Base-by-base conservation (phyloP, 2,113 vertebrate species). In the Psilopsiagon aymara region DNA sequence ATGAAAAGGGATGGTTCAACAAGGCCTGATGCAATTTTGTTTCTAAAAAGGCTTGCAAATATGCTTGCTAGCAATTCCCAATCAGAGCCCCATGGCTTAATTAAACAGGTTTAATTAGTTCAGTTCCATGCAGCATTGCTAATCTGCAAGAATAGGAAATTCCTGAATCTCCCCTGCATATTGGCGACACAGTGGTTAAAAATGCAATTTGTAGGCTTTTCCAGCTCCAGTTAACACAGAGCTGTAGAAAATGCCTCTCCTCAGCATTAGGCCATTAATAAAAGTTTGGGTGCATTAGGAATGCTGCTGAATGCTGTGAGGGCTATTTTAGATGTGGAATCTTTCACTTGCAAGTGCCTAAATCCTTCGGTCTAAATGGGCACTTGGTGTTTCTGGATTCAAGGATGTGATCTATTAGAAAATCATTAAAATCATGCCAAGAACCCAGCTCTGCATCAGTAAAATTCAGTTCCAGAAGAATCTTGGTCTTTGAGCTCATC, bases 281-380 rank as follows among this genome's bases (percentile, higher is more conserved):
- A 24, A 33, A 55, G 8, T 17, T 23, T 27, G 41, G 11, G 17
- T 24, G 31, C 17, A 3, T 31, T 10, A 31, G 29, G 55, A 46
- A 28, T 9, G 35, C 35, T 62, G 60, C 63, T 33, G 81, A 37
- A 41, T 9, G 1, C 51, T 44, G 41, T 6, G 5, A 33, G 60
- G 47, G 39, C 21, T 67, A 2, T 5, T 44, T 27, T 5, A 55
- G 19, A 28, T 15, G 25, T 33, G 18, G 60, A 8, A 8, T 10
- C 47, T 44, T 44, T 17, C 5, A 2, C 35, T 52, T 35, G 0
- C 4, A 28, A n/a, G 41, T 21, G 28, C 31, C 51, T 19, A 12
- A 43, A 52, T 28, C 23, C 51, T 79, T 70, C 25, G 15, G 13
- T 52, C 79, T n/a, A 23, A 67, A 10, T 31, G n/a, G 57, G 43